Conservation (phyloP, 2,113 vertebrate species). For the Aramus guarauna region DNA sequence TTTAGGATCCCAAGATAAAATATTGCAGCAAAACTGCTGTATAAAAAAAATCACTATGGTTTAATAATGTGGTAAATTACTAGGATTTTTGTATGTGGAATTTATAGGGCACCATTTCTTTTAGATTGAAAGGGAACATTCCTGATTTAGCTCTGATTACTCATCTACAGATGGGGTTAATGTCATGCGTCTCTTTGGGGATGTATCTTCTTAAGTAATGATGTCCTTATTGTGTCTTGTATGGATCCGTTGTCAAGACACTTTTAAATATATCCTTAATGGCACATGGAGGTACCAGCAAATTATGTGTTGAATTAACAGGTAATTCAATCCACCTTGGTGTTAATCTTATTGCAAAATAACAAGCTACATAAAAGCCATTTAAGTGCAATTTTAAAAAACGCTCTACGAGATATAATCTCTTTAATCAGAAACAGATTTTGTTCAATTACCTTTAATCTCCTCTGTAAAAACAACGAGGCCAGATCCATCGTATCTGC, state of each 20-base stretch:
- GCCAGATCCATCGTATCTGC: not conserved
- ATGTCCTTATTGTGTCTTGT: constrained; percentile 35
- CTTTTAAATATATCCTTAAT: constrained; percentile 41
- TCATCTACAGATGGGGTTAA: constrained; percentile 63
- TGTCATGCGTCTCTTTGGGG: constrained; percentile 41
- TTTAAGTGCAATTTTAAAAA: constrained; percentile 46
- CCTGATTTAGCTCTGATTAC: constrained; percentile 59
- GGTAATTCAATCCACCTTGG: constrained; percentile 53
- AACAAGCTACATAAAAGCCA: constrained; percentile 45
- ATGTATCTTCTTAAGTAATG: constrained; percentile 43
- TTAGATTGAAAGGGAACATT: constrained; percentile 37
- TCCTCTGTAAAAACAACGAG: not conserved
- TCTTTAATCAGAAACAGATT: constrained; percentile 49
- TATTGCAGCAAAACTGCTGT: constrained; percentile 28
- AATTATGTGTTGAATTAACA: constrained; percentile 56
- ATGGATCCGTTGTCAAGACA: constrained; percentile 6
- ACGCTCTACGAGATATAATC: not conserved
- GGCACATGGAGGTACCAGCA: constrained; percentile 9
- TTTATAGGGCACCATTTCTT: constrained; percentile 56
- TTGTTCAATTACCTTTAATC: constrained; percentile 18
- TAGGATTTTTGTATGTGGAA: constrained; percentile 43
- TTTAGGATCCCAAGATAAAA: constrained; percentile 40
- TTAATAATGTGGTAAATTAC: constrained; percentile 67
- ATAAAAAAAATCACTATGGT: constrained; percentile 9
- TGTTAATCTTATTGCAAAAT: constrained; percentile 58